phyloP scores from a whole-genome alignment of 2,888 invertebrate genomes.

The Pyrgus malvae region DNA sequence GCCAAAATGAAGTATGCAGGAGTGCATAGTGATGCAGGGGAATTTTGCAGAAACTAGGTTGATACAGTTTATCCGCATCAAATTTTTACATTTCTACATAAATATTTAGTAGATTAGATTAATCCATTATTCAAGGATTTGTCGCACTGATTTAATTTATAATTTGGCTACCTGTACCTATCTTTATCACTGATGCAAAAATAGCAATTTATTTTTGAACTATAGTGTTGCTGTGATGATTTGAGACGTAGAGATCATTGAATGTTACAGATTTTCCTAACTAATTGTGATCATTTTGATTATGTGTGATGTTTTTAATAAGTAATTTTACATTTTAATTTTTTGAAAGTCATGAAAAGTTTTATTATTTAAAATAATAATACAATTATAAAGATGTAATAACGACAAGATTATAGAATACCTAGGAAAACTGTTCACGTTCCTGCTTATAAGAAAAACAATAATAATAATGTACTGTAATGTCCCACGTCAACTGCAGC shows the following conservation, averaged over 20 bases:
- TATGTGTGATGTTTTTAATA: too few species aligned
- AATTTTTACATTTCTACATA: neutral
- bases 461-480: neutral
- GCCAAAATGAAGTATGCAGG: conserved; percentile 47
- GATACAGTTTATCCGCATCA: conserved; percentile 24
- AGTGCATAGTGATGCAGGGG: conserved; percentile 41
- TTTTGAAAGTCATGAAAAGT: too few species aligned
- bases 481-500: neutral
- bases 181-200: neutral
- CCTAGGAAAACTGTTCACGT: conserved; percentile 1
- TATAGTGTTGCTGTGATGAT: neutral
- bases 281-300: too few species aligned
- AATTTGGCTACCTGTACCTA: neutral
- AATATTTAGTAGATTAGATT: neutral
- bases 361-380: too few species aligned
- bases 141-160: too few species aligned
- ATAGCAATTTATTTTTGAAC: conserved; percentile 2
- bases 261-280: too few species aligned
- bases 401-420: neutral
- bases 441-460: conserved; percentile 7
- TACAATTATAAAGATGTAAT: too few species aligned
- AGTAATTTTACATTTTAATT: too few species aligned
- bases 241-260: neutral
- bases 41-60: conserved; percentile 31
- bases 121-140: too few species aligned